These are phyloP conservation scores for Alauda arvensis DNA, from an alignment of 2,797 vertebrate species.

Conservation along the genomic window DNA sequence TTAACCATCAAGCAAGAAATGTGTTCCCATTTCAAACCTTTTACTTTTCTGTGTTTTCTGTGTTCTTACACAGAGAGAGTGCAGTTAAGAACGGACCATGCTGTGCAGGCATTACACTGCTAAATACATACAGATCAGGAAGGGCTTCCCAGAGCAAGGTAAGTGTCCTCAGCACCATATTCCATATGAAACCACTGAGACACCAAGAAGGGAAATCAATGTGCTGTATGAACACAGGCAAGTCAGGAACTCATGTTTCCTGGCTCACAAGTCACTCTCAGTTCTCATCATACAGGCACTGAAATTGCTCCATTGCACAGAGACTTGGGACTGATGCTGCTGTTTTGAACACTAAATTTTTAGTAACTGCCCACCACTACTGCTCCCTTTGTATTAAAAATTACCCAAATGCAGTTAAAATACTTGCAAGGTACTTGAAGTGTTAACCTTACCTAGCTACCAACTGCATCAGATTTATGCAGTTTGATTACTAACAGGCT, in stretches of 20 bases:
- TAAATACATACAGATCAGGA: neutral
- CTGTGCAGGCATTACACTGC: neutral
- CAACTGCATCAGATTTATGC: conserved; percentile 23
- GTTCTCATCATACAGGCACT: conserved; percentile 3
- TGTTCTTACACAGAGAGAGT: neutral
- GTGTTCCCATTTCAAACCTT: neutral
- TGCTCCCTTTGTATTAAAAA: neutral
- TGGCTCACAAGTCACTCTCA: conserved; percentile 7
- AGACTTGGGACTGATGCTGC: neutral
- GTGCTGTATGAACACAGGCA: conserved; percentile 26
- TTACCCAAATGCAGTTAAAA: neutral
- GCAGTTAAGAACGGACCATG: neutral
- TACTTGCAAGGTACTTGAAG: neutral
- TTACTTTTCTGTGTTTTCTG: neutral
- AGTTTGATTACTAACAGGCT: conserved; percentile 2
- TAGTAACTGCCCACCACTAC: neutral
- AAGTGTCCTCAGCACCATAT: neutral
- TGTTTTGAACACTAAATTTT: neutral
- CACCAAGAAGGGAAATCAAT: neutral
- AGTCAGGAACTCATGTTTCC: conserved; percentile 18
- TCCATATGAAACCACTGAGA: conserved; percentile 15
- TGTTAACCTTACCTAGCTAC: neutral
- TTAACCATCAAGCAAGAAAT: neutral
- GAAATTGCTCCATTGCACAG: neutral
- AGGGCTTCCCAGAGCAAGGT: neutral